Conservation (phyloP, 2,888 invertebrate species). For the Ormyrus labotus region DNA sequence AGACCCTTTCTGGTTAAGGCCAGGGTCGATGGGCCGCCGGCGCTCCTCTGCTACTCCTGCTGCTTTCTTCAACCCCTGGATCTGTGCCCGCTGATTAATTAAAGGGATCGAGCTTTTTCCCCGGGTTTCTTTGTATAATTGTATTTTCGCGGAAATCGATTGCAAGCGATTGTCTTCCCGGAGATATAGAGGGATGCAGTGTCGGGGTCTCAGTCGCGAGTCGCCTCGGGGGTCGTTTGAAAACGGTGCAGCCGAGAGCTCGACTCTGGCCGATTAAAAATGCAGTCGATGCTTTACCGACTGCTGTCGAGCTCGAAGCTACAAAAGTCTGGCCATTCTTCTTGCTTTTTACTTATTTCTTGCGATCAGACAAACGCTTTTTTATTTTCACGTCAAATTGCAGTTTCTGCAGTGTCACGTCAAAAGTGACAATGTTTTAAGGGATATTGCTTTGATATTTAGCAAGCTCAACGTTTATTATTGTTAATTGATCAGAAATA, state of each 20-base stretch:
- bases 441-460: no score
- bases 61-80: not conserved
- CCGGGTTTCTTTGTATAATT: not conserved
- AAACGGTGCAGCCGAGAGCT: not conserved
- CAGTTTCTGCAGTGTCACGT: no score
- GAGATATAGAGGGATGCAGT: not conserved
- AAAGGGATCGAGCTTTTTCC: not conserved
- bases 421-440: no score
- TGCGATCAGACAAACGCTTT: no score
- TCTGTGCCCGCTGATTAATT: slow-evolving; percentile 3
- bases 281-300: slow-evolving; percentile 8
- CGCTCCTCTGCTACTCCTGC: not conserved
- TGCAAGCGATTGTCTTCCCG: slow-evolving; percentile 11
- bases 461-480: no score
- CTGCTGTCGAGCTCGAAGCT: no score
- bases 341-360: no score
- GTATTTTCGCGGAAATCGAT: slow-evolving; percentile 6
- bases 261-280: slow-evolving; percentile 25
- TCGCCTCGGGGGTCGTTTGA: slow-evolving; percentile 5
- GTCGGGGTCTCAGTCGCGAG: not conserved
- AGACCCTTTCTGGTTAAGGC: slow-evolving; percentile 32
- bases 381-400: no score
- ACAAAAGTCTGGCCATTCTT: no score
- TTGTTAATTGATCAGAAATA: no score
- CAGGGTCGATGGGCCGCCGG: slow-evolving; percentile 44